Percentiles rank a stretch among this genome's conserved stretches.
Evolutionary conservation across 2,797 vertebrate species (phyloP).

Genomic region (Lagocephalus sceleratus): DNA sequence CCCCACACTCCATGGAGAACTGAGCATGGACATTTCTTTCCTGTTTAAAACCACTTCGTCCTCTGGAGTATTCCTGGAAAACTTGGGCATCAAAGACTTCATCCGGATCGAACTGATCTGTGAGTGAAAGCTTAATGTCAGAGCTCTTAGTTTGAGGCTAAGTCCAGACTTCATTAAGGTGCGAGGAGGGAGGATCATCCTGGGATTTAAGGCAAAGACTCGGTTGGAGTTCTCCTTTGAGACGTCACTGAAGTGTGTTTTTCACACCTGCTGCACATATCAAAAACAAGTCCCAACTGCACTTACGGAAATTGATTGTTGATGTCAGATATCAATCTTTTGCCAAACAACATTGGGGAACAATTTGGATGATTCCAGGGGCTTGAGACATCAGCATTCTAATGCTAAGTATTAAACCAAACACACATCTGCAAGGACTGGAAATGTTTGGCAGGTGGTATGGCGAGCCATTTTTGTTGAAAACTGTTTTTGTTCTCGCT

Average conservation of each 20-base stretch:
- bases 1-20: constrained; percentile 90
- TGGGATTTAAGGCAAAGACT: constrained; percentile 47
- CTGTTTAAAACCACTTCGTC: constrained; percentile 93
- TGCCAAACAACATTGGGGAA: no score
- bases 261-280: no score
- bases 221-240: constrained; percentile 17
- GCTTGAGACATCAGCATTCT: no score
- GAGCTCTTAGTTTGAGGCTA: constrained; percentile 3
- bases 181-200: constrained; percentile 64
- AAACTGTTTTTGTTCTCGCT: background rate
- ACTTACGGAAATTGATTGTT: no score
- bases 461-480: background rate
- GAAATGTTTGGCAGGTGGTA: background rate
- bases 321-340: no score
- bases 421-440: background rate
- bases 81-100: constrained; percentile 93
- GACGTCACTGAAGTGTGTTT: no score
- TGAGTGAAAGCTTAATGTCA: constrained; percentile 72
- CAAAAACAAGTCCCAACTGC: no score
- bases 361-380: no score
- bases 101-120: constrained; percentile 90
- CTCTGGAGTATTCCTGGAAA: constrained; percentile 93
- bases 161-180: constrained; percentile 23
- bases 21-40: constrained; percentile 92
- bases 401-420: background rate